Evolutionary conservation across 2,888 invertebrate species (phyloP), one percentile per base, ranked within the genome.

Genomic region (Choristoneura rosaceana): DNA sequence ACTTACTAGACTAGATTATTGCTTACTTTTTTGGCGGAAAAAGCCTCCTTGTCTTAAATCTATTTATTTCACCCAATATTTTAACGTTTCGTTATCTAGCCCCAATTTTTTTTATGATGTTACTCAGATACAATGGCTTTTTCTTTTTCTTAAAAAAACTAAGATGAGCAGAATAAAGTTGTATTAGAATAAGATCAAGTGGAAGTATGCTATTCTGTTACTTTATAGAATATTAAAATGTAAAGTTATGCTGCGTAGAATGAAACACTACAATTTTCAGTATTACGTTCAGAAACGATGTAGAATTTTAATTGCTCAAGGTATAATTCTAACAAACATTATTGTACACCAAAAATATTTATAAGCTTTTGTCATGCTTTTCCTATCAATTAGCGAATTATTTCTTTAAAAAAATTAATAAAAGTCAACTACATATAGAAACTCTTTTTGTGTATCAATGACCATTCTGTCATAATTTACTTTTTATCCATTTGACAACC

Each of bases 401-500:
- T 5, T n/a, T 47, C 0, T 4, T n/a, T 0, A n/a, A 45, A 47
- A 45, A 47, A n/a, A 14, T 47, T 14, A 4, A 4, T n/a, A n/a
- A n/a, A n/a, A 38, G 55, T 66, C 66, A 59, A n/a, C n/a, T 10
- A 15, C 17, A 43, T 12, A 67, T 43, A 2, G 5, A 68, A 71
- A 71, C 71, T 71, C 62, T 71, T 71, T 71, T n/a, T 55, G 62
- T 45, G n/a, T 55, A 15, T 10, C 41, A 0, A 33, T 38, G 12
- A 5, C 45, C 38, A 3, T 65, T 9, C 8, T 61, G 67, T 67
- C 64, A 69, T 43, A 33, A 59, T 73, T 69, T 71, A 38, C 47
- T 71, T 69, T 71, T 71, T 38, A 65, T 60, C 10, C 33, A 59
- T 82, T 88, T 91, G 91, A 87, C 90, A 89, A 82, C 84, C 86